A percentile compares a stretch with the other conserved stretches of the same genome.
Conservation (phyloP, 2,888 invertebrate species). For the Drosophila cyrtoloma region DNA sequence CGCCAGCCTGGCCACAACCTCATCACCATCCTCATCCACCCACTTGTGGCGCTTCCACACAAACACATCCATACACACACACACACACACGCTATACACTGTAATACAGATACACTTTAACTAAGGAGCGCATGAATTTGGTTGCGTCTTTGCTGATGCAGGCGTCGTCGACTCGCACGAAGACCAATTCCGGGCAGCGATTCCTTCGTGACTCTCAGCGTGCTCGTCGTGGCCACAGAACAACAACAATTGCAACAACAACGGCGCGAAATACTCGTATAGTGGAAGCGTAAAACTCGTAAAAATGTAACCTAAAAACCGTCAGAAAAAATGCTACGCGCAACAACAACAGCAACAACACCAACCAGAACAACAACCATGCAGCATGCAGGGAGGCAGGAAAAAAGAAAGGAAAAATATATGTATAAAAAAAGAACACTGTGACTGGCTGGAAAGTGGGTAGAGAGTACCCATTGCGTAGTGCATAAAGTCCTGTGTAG, state of each 20-base stretch:
- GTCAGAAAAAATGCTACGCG: slow-evolving; percentile 77
- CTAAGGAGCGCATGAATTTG: slow-evolving; percentile 73
- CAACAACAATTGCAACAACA: slow-evolving; percentile 43
- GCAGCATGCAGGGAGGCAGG: slow-evolving; percentile 27
- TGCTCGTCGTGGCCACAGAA: slow-evolving; percentile 48
- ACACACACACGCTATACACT: slow-evolving; percentile 13
- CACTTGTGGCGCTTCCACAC: slow-evolving; percentile 78
- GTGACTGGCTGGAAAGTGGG: slow-evolving; percentile 64
- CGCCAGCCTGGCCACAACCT: slow-evolving; percentile 39
- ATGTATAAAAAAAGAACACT: slow-evolving; percentile 21
- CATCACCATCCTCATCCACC: slow-evolving; percentile 55
- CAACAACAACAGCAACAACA: slow-evolving; percentile 37
- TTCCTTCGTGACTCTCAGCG: slow-evolving; percentile 67
- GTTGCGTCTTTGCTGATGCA: slow-evolving; percentile 60
- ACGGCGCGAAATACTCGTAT: slow-evolving; percentile 59
- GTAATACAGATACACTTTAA: slow-evolving; percentile 43
- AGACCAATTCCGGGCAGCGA: slow-evolving; percentile 48
- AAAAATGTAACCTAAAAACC: slow-evolving; percentile 83
- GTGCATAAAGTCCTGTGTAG: slow-evolving; percentile 65
- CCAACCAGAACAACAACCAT: neutral
- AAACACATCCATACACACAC: slow-evolving; percentile 29
- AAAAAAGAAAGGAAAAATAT: slow-evolving; percentile 9
- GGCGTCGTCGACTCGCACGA: slow-evolving; percentile 49
- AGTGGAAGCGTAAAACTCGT: slow-evolving; percentile 74
- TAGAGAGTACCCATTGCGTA: slow-evolving; percentile 68